These are phyloP conservation scores for Antheraea assamensis DNA, from an alignment of 2,888 invertebrate genomes.

Conservation along the genomic window DNA sequence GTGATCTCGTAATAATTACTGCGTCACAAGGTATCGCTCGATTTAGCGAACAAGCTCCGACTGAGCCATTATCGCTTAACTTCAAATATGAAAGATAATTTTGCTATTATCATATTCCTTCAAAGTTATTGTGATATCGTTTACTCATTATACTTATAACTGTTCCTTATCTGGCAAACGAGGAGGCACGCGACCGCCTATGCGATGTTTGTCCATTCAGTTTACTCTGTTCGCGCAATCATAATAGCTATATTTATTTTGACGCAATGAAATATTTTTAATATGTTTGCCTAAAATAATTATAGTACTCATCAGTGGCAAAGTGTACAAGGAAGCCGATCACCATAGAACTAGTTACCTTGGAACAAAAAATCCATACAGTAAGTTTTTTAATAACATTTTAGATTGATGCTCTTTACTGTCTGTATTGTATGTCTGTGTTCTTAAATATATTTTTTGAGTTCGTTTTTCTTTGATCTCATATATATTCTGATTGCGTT, in stretches of 20 bases:
- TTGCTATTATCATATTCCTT: not conserved
- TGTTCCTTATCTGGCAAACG: slow-evolving; percentile 12
- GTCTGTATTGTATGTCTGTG: no score
- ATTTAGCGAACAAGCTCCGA: not conserved
- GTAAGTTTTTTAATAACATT: not conserved
- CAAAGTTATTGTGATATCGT: not conserved
- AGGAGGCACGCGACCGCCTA: not conserved
- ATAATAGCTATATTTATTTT: slow-evolving; percentile 3
- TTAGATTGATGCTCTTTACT: not conserved
- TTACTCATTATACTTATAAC: slow-evolving; percentile 4
- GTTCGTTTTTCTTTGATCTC: no score
- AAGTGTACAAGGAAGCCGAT: not conserved
- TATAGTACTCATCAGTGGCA: not conserved
- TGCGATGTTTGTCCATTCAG: slow-evolving; percentile 16
- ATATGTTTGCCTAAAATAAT: slow-evolving; percentile 1
- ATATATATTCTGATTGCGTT: no score
- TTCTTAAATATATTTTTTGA: not conserved
- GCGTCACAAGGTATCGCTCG: not conserved
- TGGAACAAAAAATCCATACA: not conserved
- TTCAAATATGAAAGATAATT: not conserved
- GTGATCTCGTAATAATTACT: not conserved
- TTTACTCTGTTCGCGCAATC: not conserved
- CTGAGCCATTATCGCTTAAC: not conserved
- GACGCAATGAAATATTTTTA: not conserved
- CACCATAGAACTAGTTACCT: not conserved